Conservation (phyloP, 2,113 vertebrate genomes). For the Myodes glareolus region DNA sequence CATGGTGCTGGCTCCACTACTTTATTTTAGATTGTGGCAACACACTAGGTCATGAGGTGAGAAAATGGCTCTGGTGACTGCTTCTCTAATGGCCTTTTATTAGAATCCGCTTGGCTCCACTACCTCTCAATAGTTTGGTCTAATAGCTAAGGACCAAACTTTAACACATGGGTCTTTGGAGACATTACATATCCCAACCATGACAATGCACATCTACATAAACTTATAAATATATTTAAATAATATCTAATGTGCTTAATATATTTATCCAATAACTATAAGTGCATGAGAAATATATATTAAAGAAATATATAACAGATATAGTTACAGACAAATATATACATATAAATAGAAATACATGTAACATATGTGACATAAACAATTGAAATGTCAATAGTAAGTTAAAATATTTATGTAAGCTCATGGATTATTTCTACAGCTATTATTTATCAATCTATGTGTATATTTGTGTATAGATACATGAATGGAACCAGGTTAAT, state of each 20-base stretch:
- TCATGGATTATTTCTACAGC: background rate
- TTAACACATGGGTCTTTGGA: background rate
- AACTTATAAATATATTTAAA: background rate
- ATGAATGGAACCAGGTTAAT: background rate
- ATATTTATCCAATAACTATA: background rate
- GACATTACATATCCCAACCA: background rate
- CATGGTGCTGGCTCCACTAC: background rate
- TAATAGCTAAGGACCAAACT: background rate
- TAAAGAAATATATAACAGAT: background rate
- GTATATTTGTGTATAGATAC: background rate
- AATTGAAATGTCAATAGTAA: slow-evolving; percentile 15
- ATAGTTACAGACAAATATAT: background rate
- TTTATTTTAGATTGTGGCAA: background rate
- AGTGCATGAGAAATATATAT: background rate
- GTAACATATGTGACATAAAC: background rate
- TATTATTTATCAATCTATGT: background rate
- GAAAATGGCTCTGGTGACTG: background rate
- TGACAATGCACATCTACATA: background rate
- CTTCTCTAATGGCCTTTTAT: background rate
- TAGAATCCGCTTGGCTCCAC: background rate
- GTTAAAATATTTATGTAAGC: background rate
- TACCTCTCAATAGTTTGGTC: background rate
- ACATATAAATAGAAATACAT: background rate
- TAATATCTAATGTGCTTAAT: slow-evolving; percentile 36
- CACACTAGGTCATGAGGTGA: background rate